Base-by-base conservation (phyloP, 1,140 invertebrate species). In the Aricia agestis region DNA sequence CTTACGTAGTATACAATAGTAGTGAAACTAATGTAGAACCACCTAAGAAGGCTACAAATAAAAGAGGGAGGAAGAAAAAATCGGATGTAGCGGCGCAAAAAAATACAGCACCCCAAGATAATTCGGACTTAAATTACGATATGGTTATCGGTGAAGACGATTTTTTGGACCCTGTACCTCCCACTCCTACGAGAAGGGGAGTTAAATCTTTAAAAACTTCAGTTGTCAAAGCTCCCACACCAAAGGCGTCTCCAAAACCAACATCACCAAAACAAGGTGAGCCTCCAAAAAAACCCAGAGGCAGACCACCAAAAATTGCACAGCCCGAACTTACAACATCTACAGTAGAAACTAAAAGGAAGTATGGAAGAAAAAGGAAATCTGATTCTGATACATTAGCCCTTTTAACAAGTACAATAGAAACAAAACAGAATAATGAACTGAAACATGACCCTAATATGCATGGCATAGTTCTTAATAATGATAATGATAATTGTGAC, bases 381-480 rank as follows among this genome's bases (percentile, higher is more conserved):
- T 13, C 11, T 52, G 45, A 52, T 52, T 4, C 13, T 1, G 13
- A 15, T 52, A 52, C 45, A 52, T 13, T 15, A 13, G 45, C 13
- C 1, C 45, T 13, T 52, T 13, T 4, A 1, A 10, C 45, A 15
- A 13, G 7, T 42, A 42, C 41, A 42, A 42, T 42, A 42, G 10
- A 52, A 13, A 15, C 9, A 15, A 52, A 52, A 52, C 5, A 52
- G 45, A 25, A 25, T 52, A 1, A 31, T 68, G n/a, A 57, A 68
- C 17, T 42, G 31, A 32, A 15, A 67, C 6, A 1, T n/a, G 11
- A 19, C 19, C 58, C 59, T 45, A 78, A 59, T 59, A 80, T 74
- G 58, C 72, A 76, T 69, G 79, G 76, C 7, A 77, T 73, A 71
- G 68, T 69, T 63, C 72, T 67, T 66, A 82, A 76, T 73, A 68